Evolutionary conservation across 2,888 invertebrate genomes (phyloP).

Genomic region (Pachliopta kotzebuea): DNA sequence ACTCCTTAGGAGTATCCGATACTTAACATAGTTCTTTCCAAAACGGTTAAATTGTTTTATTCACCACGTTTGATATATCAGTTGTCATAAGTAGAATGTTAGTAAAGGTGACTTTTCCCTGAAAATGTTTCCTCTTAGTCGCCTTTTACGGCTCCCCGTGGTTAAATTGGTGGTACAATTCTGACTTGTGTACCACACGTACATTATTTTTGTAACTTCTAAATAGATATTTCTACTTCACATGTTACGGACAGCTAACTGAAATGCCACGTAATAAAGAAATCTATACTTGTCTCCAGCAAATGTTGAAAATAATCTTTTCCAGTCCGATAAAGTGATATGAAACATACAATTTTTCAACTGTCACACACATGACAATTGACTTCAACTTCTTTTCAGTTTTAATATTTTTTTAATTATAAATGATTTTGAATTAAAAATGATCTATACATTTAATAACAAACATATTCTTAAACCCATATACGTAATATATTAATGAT

Average conservation of each 20-base stretch:
- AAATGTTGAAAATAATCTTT: constrained; percentile 11
- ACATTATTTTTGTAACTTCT: neutral
- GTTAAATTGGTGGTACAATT: no score
- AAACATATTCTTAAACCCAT: neutral
- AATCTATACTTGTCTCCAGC: constrained; percentile 12
- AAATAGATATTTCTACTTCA: neutral
- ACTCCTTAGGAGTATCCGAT: no score
- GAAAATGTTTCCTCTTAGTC: no score
- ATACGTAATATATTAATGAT: no score
- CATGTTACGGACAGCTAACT: neutral
- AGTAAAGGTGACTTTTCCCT: no score
- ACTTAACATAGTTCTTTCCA: no score
- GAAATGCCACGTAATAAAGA: constrained; percentile 15
- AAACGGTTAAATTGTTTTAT: no score
- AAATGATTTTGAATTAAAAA: no score
- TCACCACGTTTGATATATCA: no score
- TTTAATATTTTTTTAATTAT: neutral
- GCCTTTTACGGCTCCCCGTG: no score
- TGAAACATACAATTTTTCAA: neutral
- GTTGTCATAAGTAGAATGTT: no score
- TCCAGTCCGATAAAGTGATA: neutral
- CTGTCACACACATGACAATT: neutral
- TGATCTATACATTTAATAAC: neutral
- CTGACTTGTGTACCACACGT: no score
- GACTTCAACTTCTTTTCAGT: neutral